Percentiles rank a stretch among this genome's conserved stretches.
phyloP scores from a whole-genome alignment of 1,140 invertebrate genomes.

The Pseudomyrmex flavicornis region DNA sequence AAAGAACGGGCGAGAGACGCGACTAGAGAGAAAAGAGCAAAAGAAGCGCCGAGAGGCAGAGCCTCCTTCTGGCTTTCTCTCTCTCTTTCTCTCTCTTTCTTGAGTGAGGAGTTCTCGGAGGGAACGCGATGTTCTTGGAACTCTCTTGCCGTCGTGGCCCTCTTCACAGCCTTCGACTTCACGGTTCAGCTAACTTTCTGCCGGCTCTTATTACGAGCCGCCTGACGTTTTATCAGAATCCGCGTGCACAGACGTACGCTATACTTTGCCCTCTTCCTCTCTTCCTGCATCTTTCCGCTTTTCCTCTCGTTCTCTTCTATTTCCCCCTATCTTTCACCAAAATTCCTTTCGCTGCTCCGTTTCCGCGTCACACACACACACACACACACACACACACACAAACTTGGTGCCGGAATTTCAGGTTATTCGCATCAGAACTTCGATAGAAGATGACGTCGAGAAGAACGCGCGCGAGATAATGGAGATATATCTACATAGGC shows the following conservation, averaged over 20 bases:
- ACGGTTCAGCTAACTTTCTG: constrained; percentile 81
- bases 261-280: constrained; percentile 58
- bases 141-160: constrained; percentile 60
- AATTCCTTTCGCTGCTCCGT: constrained; percentile 22
- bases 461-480: too few species aligned
- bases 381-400: not conserved
- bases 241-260: constrained; percentile 40
- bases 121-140: constrained; percentile 77
- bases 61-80: constrained; percentile 12
- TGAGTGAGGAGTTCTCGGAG: constrained; percentile 67
- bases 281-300: constrained; percentile 34
- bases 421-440: too few species aligned
- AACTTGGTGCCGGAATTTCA: not conserved
- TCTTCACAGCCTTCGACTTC: constrained; percentile 67
- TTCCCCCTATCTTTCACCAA: constrained; percentile 34
- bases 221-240: constrained; percentile 72
- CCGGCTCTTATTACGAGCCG: constrained; percentile 77
- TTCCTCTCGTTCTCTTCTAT: constrained; percentile 12
- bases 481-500: not conserved
- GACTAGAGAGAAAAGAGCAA: constrained; percentile 48
- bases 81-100: constrained; percentile 28
- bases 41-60: constrained; percentile 37
- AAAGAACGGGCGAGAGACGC: constrained; percentile 23
- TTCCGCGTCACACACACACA: constrained; percentile 6
- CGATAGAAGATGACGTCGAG: too few species aligned